Base-by-base conservation (phyloP, 2,113 vertebrate genomes). In the Myanophis thanlyinensis region DNA sequence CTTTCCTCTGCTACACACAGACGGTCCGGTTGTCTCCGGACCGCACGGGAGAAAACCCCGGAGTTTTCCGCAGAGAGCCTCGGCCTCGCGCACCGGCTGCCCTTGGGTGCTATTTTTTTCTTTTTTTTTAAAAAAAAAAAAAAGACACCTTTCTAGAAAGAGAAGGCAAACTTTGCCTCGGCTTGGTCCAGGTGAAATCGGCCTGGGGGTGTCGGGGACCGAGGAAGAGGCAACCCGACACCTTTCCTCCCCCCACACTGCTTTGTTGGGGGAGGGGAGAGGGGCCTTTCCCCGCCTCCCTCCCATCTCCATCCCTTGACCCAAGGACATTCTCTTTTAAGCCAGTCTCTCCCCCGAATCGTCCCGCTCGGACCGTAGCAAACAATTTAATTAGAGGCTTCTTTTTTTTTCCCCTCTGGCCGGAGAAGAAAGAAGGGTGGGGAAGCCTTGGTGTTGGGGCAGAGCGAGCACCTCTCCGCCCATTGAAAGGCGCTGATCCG, bases 401-500 rank as follows among this genome's bases (percentile, higher is more conserved):
- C 98, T 98, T 13, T 54, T 62, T 97, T 97, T 96, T 96, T n/a
- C n/a, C n/a, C n/a, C n/a, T n/a, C 96, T 97, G 96, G 44, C 96
- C 95, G 96, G 95, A 95, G 95, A 91, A 93, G 96, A 96, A 97
- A 93, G 40, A 23, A n/a, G 51, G 49, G 62, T 47, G 56, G 27
- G 56, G 86, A 10, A 11, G 23, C 23, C 59, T 62, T 18, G 84
- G 89, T 23, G 47, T 73, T 2, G 20, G 56, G 62, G 46, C 98
- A 98, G 98, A 98, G 98, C 97, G 98, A 98, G 98, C 98, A 97
- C 98, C 98, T 98, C 97, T 97, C 97, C 97, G 97, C 96, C 97
- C 97, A 98, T 98, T 98, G 98, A 98, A 98, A 97, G 97, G 98
- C 98, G 97, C 96, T 98, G 98, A 98, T 98, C 98, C 98, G 98